Percentiles rank a stretch among this genome's conserved stretches.
Evolutionary conservation across 2,113 vertebrate genomes (phyloP).

Genomic region (Cygnus atratus): DNA sequence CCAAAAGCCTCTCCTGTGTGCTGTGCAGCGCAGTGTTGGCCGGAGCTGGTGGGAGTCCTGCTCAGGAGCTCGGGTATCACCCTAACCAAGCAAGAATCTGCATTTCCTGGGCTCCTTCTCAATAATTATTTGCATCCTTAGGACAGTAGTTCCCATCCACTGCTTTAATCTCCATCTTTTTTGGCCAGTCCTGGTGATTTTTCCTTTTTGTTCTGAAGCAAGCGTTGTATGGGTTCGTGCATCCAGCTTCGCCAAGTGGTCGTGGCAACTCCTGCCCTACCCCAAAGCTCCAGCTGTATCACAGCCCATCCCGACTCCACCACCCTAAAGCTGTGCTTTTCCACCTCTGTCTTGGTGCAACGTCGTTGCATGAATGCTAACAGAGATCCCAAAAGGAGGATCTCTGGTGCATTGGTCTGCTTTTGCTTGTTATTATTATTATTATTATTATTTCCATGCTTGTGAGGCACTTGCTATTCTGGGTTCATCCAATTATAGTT

Average conservation of each 20-base stretch:
- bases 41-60: not conserved
- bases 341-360: not conserved
- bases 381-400: not conserved
- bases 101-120: not conserved
- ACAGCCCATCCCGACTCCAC: not conserved
- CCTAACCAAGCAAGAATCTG: not conserved
- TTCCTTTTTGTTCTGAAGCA: not conserved
- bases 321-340: not conserved
- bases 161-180: not conserved
- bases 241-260: not conserved
- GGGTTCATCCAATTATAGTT: conserved; percentile 15
- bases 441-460: not conserved
- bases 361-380: not conserved
- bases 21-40: not conserved
- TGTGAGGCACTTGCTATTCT: not conserved
- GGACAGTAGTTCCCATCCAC: not conserved
- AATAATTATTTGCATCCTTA: not conserved
- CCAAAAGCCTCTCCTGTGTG: not conserved
- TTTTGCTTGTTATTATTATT: not conserved
- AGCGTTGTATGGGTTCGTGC: not conserved
- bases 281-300: not conserved
- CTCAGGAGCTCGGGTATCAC: not conserved
- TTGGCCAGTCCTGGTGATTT: not conserved
- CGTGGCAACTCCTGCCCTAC: not conserved
- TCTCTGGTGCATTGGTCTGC: not conserved